These are phyloP conservation scores for Perodicticus potto DNA, from an alignment of 2,797 vertebrate genomes.

Conservation along the genomic window DNA sequence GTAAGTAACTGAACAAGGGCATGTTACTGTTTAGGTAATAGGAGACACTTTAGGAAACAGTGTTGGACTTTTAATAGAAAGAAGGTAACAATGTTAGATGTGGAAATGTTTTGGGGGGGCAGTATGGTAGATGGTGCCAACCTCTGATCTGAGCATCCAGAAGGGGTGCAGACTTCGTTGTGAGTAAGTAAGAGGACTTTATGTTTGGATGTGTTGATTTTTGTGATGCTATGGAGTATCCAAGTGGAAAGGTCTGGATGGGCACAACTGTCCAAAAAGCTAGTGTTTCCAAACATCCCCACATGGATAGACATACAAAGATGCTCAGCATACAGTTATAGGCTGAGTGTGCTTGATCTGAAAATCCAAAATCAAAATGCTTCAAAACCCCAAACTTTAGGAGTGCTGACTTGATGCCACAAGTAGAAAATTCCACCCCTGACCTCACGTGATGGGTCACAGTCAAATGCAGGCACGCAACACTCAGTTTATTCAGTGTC, in stretches of 20 bases:
- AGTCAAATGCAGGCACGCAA: not conserved
- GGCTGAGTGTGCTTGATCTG: not conserved
- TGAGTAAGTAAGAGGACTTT: not conserved
- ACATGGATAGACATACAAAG: not conserved
- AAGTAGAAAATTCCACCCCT: not conserved
- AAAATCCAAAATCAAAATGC: not conserved
- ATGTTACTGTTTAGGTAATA: not conserved
- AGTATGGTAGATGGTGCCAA: not conserved
- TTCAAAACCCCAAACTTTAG: not conserved
- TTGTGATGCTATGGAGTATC: not conserved
- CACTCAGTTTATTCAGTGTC: not conserved
- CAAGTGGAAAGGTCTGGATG: not conserved
- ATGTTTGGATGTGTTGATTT: not conserved
- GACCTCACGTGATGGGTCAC: not conserved
- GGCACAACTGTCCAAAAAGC: not conserved
- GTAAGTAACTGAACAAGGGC: not conserved
- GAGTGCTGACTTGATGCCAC: not conserved
- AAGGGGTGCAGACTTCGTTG: not conserved
- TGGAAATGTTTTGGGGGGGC: not conserved
- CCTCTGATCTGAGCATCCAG: too few relatives aligned
- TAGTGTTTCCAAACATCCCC: not conserved
- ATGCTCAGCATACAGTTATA: not conserved
- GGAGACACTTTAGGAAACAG: not conserved
- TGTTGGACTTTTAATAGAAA: not conserved
- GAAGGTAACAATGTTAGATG: not conserved